A percentile compares a stretch with the other conserved stretches of the same genome.
These are phyloP conservation scores for Liolophura sinensis DNA, from an alignment of 1,140 invertebrate species.

Conservation along the genomic window DNA sequence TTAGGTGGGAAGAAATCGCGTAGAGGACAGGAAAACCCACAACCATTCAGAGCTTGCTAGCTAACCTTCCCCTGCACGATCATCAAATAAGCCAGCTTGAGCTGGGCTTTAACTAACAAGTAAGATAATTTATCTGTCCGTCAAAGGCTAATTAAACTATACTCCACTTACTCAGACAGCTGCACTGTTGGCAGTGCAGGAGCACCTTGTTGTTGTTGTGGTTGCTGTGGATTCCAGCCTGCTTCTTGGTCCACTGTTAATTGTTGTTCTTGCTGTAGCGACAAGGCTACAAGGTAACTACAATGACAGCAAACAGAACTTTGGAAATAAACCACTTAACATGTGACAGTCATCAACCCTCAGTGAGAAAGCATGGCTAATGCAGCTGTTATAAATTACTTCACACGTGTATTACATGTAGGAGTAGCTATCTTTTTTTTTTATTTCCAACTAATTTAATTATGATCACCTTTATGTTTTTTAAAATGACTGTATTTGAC, in stretches of 20 bases:
- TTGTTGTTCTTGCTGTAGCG: slow-evolving; percentile 60
- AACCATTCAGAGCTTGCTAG: no score
- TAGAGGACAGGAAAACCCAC: no score
- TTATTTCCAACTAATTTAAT: no score
- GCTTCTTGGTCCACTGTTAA: slow-evolving; percentile 43
- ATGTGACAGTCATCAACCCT: background rate
- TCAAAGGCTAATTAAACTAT: no score
- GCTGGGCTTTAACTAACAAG: no score
- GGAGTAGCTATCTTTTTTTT: no score
- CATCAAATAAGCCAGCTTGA: no score
- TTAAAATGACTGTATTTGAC: no score
- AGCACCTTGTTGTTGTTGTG: slow-evolving; percentile 32
- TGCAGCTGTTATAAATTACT: background rate
- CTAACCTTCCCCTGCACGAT: no score
- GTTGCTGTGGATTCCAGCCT: slow-evolving; percentile 34
- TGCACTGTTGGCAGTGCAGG: slow-evolving; percentile 32
- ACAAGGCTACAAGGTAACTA: slow-evolving; percentile 62
- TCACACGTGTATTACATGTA: background rate
- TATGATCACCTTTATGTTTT: no score
- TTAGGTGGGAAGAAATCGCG: no score
- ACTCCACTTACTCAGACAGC: slow-evolving; percentile 52
- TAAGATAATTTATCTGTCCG: no score
- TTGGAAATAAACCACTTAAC: background rate
- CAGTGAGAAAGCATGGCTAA: background rate
- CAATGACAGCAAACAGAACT: slow-evolving; percentile 18